A percentile compares a stretch with the other conserved stretches of the same genome.
phyloP scores from a whole-genome alignment of 2,888 invertebrate species.

The Cabera pusaria region DNA sequence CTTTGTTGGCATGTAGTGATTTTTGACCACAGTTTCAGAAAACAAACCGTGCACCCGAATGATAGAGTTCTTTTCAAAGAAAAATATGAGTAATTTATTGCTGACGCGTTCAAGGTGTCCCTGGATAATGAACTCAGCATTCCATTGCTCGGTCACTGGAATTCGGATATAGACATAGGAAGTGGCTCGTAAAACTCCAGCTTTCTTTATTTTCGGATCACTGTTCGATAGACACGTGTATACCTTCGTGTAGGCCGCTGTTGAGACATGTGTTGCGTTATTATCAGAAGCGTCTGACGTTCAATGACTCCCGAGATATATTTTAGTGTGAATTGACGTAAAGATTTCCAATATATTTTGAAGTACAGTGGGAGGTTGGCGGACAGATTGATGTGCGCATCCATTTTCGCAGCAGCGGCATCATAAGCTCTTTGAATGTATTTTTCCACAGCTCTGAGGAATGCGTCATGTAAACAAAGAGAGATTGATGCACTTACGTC shows the following conservation, averaged over 20 bases:
- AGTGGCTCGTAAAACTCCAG: constrained; percentile 23
- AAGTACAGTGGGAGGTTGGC: constrained; percentile 20
- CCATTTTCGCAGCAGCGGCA: constrained; percentile 27
- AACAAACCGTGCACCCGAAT: too few relatives aligned
- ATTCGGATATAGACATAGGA: constrained; percentile 31
- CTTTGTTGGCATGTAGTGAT: too few relatives aligned
- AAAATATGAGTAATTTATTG: too few relatives aligned
- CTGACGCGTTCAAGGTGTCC: constrained; percentile 11
- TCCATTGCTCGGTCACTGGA: constrained; percentile 16
- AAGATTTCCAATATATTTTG: neutral
- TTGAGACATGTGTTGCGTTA: constrained; percentile 28
- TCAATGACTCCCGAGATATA: constrained; percentile 30
- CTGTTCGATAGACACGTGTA: too few relatives aligned
- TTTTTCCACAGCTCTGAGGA: constrained; percentile 23
- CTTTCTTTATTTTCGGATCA: constrained; percentile 28
- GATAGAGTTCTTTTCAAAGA: too few relatives aligned
- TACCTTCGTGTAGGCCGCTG: constrained; percentile 23
- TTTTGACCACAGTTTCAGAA: too few relatives aligned
- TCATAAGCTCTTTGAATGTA: constrained; percentile 21
- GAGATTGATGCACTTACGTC: too few relatives aligned
- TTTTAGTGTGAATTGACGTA: neutral
- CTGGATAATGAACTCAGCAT: constrained; percentile 21
- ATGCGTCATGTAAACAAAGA: constrained; percentile 38
- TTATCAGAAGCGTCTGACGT: constrained; percentile 24
- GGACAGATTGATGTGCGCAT: constrained; percentile 36